Base-by-base conservation (phyloP, 2,113 vertebrate species). In the Dicaeum eximium region DNA sequence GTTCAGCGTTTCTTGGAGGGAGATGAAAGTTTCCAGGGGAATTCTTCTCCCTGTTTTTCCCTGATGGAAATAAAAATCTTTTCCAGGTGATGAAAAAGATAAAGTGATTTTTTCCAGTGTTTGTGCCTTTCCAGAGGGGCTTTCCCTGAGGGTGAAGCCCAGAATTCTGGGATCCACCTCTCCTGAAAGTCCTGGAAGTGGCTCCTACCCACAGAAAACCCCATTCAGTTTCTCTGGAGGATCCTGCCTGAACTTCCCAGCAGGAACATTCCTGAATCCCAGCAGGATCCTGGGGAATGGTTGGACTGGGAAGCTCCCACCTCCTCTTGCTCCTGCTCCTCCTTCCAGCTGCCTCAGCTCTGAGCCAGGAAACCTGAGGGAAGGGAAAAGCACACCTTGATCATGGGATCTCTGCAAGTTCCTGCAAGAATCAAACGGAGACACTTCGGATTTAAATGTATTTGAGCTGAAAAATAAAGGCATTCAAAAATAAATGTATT, bases 361-460 rank as follows among this genome's bases (percentile, higher is more conserved):
- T 45, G 54, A 30, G 86, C 57, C 4, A 38, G 83, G 91, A 98
- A 97, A 71, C 81, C 98, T 98, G 93, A 28, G 58, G 80, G 66
- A 38, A 91, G 33, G 58, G 13, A 86, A 2, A 19, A 24, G 4
- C 67, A 74, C 30, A 10, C 2, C 3, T 0, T 9, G n/a, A 7
- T 85, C 10, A 40, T 2, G 19, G 15, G 5, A 64, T 4, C 50
- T 45, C 80, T 13, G 25, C 16, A 7, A 48, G 25, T 3, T 22
- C n/a, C 13, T 21, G 66, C 24, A 21, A 20, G 2, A 15, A 6
- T 44, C 22, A 21, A 53, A 8, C 0, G 0, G 35, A 28, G 12
- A 31, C 9, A 56, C 31, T 9, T 2, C 2, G 14, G 10, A 31
- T 18, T 56, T 17, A 0, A 48, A 64, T 24, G 9, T 2, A 15